Conservation (phyloP, 2,113 vertebrate species). For the Corythoichthys haematopterus region DNA sequence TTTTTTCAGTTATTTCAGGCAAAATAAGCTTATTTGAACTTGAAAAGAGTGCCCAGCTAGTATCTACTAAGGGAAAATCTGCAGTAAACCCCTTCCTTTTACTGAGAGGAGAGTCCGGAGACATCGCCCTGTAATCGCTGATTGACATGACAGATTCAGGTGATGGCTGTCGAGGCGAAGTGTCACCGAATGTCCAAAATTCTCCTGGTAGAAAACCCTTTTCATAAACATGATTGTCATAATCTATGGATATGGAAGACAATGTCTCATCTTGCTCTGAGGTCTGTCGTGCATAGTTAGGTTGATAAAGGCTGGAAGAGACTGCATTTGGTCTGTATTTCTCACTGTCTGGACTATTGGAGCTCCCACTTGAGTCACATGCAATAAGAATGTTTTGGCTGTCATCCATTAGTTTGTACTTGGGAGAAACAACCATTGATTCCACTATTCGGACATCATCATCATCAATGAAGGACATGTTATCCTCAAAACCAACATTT, state of each 20-base stretch:
- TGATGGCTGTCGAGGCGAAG: constrained; percentile 34
- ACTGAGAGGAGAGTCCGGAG: constrained; percentile 43
- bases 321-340: constrained; percentile 15
- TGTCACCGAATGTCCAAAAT: constrained; percentile 20
- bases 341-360: constrained; percentile 15
- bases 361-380: constrained; percentile 49
- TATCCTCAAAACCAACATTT: constrained; percentile 7
- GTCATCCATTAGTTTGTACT: constrained; percentile 32
- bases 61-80: constrained; percentile 20
- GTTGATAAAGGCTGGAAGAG: constrained; percentile 16
- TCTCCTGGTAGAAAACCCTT: constrained; percentile 8
- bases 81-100: constrained; percentile 9
- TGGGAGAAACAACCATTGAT: constrained; percentile 10
- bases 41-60: constrained; percentile 12
- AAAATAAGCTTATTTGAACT: constrained; percentile 18
- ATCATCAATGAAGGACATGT: constrained; percentile 59
- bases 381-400: constrained; percentile 26
- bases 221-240: constrained; percentile 20
- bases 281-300: constrained; percentile 7
- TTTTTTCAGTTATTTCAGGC: constrained; percentile 21
- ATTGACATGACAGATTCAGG: constrained; percentile 61
- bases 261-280: constrained; percentile 7
- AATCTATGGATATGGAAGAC: constrained; percentile 14
- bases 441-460: constrained; percentile 10
- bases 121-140: constrained; percentile 52